Evolutionary conservation across 2,888 invertebrate species (phyloP), one percentile per base, ranked within the genome.

Genomic region (Furcula furcula): DNA sequence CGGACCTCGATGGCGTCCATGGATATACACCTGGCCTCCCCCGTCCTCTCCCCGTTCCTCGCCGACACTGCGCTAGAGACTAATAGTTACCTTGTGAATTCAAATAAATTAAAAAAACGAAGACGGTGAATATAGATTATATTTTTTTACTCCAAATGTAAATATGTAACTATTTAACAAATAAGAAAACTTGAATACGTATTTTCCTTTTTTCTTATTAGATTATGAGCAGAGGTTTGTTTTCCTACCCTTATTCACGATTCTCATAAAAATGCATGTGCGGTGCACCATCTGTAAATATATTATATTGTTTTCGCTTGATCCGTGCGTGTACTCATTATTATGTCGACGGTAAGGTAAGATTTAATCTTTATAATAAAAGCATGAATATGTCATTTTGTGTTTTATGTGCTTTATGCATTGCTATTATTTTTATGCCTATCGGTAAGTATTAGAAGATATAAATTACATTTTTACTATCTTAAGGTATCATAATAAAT

Each of bases 141-240:
- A 26, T 34, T 22, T 29, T 36, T 39, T 25, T 15, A 37, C 19
- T 31, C 40, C 34, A 10, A 32, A 49, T 61, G 52, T 48, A 47
- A 38, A 57, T 50, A 44, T 66, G 55, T 52, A 55, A 56, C 58
- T 67, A 64, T 63, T 45, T 61, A 68, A 65, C 69, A 61, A 69
- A 67, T 65, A 66, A 62, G 51, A 40, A 39, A 27, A 45, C 44
- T 49, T 45, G 36, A 38, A 59, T 45, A 55, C 36, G 9, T 43
- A 33, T 34, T 36, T 29, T 36, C 38, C 18, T 46, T 46, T 53
- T 48, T 49, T 49, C 46, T 49, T 41, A 45, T 61, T 58, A 46
- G 56, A 56, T 59, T 70, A 55, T 67, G 81, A 82, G 82, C 84
- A 85, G 84, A 84, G 84, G 76, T 83, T 79, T 66, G 54, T 55